A percentile compares a stretch with the other conserved stretches of the same genome.
These are phyloP conservation scores for Catalaphyllia jardinei DNA, from an alignment of 64 coral and sea anemone genomes.

Conservation along the genomic window DNA sequence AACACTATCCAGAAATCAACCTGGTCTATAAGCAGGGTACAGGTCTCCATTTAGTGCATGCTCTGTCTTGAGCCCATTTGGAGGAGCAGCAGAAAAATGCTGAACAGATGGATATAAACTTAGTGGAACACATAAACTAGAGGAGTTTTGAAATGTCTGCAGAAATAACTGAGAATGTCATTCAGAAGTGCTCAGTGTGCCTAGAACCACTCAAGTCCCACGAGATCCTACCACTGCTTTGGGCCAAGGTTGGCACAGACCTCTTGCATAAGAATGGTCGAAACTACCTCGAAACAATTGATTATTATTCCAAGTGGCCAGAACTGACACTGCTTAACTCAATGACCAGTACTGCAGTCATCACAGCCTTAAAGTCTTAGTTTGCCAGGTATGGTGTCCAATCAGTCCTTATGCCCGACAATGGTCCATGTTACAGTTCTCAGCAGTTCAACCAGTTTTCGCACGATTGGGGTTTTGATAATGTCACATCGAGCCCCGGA, in stretches of 20 bases:
- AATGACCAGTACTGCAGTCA: slow-evolving; percentile 54
- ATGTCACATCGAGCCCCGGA: slow-evolving; percentile 15
- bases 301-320: slow-evolving; percentile 57
- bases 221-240: too few relatives aligned
- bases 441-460: neutral
- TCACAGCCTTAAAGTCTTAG: slow-evolving; percentile 45
- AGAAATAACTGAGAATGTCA: too few relatives aligned
- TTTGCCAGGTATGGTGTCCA: slow-evolving; percentile 56
- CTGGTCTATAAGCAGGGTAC: slow-evolving; percentile 50
- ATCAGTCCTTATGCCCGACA: neutral
- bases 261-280: too few relatives aligned
- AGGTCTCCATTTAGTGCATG: slow-evolving; percentile 54
- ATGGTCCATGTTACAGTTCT: slow-evolving; percentile 12
- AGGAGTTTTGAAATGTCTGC: too few relatives aligned
- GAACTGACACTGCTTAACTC: slow-evolving; percentile 16
- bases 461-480: slow-evolving; percentile 28
- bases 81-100: too few relatives aligned
- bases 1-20: slow-evolving; percentile 47
- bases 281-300: too few relatives aligned
- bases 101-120: too few relatives aligned
- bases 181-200: too few relatives aligned
- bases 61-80: slow-evolving; percentile 45
- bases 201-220: too few relatives aligned
- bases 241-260: too few relatives aligned
- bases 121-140: too few relatives aligned